Percentiles rank a stretch among this genome's conserved stretches.
phyloP scores from a whole-genome alignment of 2,797 vertebrate genomes.

The Ambastaia sidthimunki region DNA sequence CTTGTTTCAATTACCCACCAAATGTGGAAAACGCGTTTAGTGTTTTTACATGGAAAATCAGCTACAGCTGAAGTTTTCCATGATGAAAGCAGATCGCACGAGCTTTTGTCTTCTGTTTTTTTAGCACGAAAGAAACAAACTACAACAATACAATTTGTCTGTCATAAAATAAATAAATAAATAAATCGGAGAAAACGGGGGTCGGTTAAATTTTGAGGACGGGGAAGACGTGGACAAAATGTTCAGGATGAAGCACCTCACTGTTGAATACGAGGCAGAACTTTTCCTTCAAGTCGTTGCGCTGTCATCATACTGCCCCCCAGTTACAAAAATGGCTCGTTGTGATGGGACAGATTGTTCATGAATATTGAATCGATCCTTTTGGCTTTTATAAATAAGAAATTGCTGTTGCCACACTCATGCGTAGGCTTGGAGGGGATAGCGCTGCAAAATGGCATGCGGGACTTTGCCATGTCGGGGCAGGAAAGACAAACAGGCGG shows the following conservation, averaged over 20 bases:
- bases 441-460: constrained; percentile 71
- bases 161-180: background rate
- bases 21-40: constrained; percentile 23
- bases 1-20: constrained; percentile 40
- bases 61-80: constrained; percentile 37
- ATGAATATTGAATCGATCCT: constrained; percentile 84
- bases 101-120: constrained; percentile 25
- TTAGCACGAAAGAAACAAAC: constrained; percentile 29
- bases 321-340: constrained; percentile 77
- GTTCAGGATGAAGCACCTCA: constrained; percentile 46
- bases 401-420: constrained; percentile 75
- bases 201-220: no score
- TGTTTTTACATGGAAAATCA: constrained; percentile 30
- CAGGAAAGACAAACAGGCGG: constrained; percentile 79
- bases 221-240: background rate
- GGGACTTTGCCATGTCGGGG: constrained; percentile 68
- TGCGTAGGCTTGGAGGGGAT: constrained; percentile 69
- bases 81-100: constrained; percentile 29
- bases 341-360: constrained; percentile 84
- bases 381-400: constrained; percentile 87
- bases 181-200: constrained; percentile 2
- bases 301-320: constrained; percentile 75
- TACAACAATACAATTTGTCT: constrained; percentile 4
- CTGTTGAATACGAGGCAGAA: constrained; percentile 71
- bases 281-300: constrained; percentile 70